phyloP scores from a whole-genome alignment of 2,888 invertebrate species.

The Vannuccia rotundouncinata region DNA sequence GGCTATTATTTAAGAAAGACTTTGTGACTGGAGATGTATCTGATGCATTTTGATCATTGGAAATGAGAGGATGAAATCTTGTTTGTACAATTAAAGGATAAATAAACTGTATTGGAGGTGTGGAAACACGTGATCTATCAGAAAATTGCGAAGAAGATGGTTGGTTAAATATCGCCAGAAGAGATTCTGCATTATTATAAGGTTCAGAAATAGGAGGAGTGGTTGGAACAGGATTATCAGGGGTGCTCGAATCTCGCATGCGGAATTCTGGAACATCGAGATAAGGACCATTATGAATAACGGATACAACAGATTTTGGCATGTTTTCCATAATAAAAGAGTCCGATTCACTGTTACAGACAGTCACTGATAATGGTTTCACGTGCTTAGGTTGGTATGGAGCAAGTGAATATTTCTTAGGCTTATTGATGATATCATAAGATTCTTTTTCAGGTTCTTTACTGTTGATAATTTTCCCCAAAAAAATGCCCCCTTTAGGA shows the following conservation, averaged over 20 bases:
- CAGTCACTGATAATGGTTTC: neutral
- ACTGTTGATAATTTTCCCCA: neutral
- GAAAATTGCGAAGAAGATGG: neutral
- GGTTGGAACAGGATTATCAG: neutral
- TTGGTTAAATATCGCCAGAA: neutral
- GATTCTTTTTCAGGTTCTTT: slow-evolving; percentile 16
- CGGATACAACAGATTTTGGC: neutral
- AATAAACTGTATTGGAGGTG: slow-evolving; percentile 12
- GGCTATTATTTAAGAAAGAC: no score
- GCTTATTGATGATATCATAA: neutral
- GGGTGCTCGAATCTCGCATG: neutral
- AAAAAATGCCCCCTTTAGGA: neutral
- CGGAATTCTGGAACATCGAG: neutral
- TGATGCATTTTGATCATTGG: no score
- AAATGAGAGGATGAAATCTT: neutral
- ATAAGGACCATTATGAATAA: slow-evolving; percentile 3
- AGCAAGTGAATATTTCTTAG: slow-evolving; percentile 15
- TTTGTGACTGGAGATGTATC: no score
- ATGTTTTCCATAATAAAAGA: slow-evolving; percentile 11
- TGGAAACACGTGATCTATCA: neutral
- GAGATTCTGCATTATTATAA: neutral
- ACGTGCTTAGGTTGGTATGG: neutral
- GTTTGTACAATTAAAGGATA: slow-evolving; percentile 19
- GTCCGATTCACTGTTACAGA: neutral
- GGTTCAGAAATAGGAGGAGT: neutral